These are phyloP conservation scores for Eristalis pertinax DNA, from an alignment of 2,888 invertebrate genomes.

Conservation along the genomic window DNA sequence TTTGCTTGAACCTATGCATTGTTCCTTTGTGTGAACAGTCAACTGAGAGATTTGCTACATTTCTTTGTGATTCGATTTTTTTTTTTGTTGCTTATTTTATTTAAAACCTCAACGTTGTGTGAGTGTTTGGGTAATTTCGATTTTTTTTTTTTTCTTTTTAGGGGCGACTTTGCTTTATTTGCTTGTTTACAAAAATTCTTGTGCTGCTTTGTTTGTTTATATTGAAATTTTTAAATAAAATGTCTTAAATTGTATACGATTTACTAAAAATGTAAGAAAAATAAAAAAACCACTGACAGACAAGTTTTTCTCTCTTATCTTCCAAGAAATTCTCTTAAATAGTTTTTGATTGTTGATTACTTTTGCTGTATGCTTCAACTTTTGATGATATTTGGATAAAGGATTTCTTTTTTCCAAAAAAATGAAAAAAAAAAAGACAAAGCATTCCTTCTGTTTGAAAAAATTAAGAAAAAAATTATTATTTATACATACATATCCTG, in stretches of 20 bases:
- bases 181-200: constrained; percentile 5
- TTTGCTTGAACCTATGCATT: background rate
- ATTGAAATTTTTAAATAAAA: constrained; percentile 21
- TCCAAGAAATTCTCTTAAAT: constrained; percentile 33
- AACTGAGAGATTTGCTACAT: background rate
- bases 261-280: too few relatives aligned
- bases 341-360: constrained; percentile 25
- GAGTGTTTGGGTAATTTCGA: background rate
- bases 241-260: background rate
- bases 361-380: constrained; percentile 3
- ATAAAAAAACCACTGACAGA: constrained; percentile 35
- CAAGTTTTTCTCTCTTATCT: constrained; percentile 10
- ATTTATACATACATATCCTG: constrained; percentile 50
- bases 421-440: background rate
- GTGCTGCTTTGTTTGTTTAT: constrained; percentile 40
- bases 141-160: background rate
- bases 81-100: background rate
- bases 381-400: constrained; percentile 48
- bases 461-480: constrained; percentile 20
- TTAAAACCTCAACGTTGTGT: background rate
- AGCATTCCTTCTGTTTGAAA: constrained; percentile 8
- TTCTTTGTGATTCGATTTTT: background rate
- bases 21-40: background rate
- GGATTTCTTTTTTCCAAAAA: constrained; percentile 3
- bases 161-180: constrained; percentile 43